Base-by-base conservation (phyloP, 1,140 invertebrate species). In the Brachionus asplanchnoidis region DNA sequence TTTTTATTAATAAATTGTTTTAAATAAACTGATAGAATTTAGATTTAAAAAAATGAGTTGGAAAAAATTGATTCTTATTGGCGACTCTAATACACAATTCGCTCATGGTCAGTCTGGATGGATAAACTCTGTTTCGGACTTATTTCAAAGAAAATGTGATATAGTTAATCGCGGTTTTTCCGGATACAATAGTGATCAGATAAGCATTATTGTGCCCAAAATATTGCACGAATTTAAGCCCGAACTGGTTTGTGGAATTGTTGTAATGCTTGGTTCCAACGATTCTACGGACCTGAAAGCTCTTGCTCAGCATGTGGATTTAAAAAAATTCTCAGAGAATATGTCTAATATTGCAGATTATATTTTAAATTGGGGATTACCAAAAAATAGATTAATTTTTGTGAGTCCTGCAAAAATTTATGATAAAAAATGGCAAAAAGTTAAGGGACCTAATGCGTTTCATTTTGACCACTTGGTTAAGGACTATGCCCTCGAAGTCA, bases 141-240 rank as follows among this genome's bases (percentile, higher is more conserved):
- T 42, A 23, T 82, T 65, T n/a, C 79, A 82, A 68, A 90, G 90
- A 85, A 87, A 88, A 83, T 89, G 88, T 87, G 90, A 91, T 87
- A 87, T 91, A 0, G 86, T 91, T 4, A 87, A 87, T 50, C 85
- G 90, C 23, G 90, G 90, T 12, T 90, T 90, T 86, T 90, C 89
- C 50, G 90, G 90, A 0, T 91, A 90, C 85, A 91, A 89, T 79
- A 87, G 86, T 9, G 86, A 88, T 20, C 88, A 86, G 85, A 88
- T 88, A 82, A 87, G 87, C 23, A 82, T 88, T 11, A 87, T 90
- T 23, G 84, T 90, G 23, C 88, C 88, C 26, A 84, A 87, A 50
- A 46, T 91, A 3, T 85, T 90, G 12, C 85, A 80, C 36, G 82
- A 85, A 53, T 85, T 86, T 42, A 78, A 87, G 75, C 86, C 87